These are phyloP conservation scores for Vanessa atalanta DNA, from an alignment of 1,140 invertebrate species.

Conservation along the genomic window DNA sequence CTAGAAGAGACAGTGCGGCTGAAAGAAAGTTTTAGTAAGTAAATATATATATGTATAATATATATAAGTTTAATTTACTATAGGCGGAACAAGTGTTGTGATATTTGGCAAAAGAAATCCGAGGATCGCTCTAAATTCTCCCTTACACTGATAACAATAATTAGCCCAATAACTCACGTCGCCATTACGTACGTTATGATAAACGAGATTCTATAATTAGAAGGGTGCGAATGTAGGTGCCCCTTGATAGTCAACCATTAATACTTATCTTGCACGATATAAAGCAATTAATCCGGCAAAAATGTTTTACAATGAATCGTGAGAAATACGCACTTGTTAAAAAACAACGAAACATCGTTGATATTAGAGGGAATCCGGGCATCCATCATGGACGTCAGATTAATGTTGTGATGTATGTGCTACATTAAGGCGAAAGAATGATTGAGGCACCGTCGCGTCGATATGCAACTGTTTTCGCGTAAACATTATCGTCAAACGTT, in stretches of 20 bases:
- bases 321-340: slow-evolving; percentile 72
- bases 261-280: slow-evolving; percentile 73
- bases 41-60: too few species aligned
- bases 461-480: slow-evolving; percentile 33
- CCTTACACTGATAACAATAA: slow-evolving; percentile 47
- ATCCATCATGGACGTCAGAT: slow-evolving; percentile 66
- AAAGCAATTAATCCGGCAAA: slow-evolving; percentile 70
- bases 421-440: slow-evolving; percentile 40
- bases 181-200: slow-evolving; percentile 63
- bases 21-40: too few species aligned
- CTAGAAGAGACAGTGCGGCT: too few species aligned
- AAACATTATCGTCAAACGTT: background rate
- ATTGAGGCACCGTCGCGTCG: slow-evolving; percentile 27
- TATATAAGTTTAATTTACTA: too few species aligned
- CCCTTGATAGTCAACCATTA: slow-evolving; percentile 64
- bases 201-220: slow-evolving; percentile 72
- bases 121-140: background rate
- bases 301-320: slow-evolving; percentile 68
- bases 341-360: slow-evolving; percentile 55
- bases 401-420: slow-evolving; percentile 62
- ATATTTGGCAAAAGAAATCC: too few species aligned
- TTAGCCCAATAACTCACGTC: slow-evolving; percentile 62
- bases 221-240: slow-evolving; percentile 52
- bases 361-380: slow-evolving; percentile 45
- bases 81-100: too few species aligned